A percentile compares a stretch with the other conserved stretches of the same genome.
phyloP scores from a whole-genome alignment of 2,888 invertebrate genomes.

The Tanytarsus gracilentus region DNA sequence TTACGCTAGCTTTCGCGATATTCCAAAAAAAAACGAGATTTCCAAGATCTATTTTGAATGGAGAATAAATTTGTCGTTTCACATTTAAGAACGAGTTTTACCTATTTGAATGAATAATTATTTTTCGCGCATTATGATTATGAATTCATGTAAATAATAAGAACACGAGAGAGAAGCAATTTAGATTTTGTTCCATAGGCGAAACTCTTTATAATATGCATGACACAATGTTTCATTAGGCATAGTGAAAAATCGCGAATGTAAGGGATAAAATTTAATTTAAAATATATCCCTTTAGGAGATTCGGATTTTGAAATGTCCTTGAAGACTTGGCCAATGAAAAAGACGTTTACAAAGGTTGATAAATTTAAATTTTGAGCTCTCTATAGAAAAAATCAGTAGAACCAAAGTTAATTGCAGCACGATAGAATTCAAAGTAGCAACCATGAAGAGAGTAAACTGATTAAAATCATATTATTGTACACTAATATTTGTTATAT shows the following conservation, averaged over 20 bases:
- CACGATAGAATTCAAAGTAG: too few relatives aligned
- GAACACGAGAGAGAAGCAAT: neutral
- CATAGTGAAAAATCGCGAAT: neutral
- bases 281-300: too few relatives aligned
- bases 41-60: neutral
- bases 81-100: slow-evolving; percentile 10
- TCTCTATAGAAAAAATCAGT: too few relatives aligned
- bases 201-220: neutral
- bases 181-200: neutral
- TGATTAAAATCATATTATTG: slow-evolving; percentile 27
- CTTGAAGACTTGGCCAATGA: too few relatives aligned
- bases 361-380: too few relatives aligned
- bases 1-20: slow-evolving; percentile 21
- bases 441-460: slow-evolving; percentile 4
- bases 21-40: slow-evolving; percentile 9
- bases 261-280: neutral
- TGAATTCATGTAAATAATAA: slow-evolving; percentile 17
- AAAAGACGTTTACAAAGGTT: too few relatives aligned
- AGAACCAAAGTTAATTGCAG: too few relatives aligned
- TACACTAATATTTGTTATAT: too few relatives aligned
- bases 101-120: slow-evolving; percentile 3
- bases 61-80: slow-evolving; percentile 18
- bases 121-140: slow-evolving; percentile 22
- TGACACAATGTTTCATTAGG: slow-evolving; percentile 6
- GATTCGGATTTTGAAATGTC: too few relatives aligned